Conservation (phyloP, 2,113 vertebrate genomes). For the Mungos mungo region DNA sequence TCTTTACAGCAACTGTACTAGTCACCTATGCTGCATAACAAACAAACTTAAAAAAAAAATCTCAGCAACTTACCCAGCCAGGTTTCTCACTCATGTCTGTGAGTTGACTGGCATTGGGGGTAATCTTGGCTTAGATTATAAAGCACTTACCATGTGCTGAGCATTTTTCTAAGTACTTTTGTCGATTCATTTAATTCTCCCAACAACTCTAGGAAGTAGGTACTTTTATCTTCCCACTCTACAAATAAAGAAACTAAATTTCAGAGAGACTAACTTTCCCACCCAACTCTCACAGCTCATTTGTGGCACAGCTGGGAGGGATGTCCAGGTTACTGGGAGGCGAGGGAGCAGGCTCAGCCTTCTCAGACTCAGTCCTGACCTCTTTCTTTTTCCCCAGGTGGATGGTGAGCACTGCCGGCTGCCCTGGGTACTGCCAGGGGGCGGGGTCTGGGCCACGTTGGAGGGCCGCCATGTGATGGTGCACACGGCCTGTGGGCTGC, state of each 20-base stretch:
- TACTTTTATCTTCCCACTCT: background rate
- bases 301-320: background rate
- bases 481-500: slow-evolving; percentile 81
- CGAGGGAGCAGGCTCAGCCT: background rate
- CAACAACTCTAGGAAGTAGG: background rate
- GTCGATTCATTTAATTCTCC: background rate
- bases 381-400: slow-evolving; percentile 43
- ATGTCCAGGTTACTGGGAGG: background rate
- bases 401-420: slow-evolving; percentile 79
- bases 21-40: background rate
- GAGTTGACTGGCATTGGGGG: background rate
- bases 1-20: background rate
- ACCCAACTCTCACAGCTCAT: background rate
- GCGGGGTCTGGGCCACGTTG: slow-evolving; percentile 75
- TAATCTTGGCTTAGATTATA: background rate
- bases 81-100: background rate
- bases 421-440: slow-evolving; percentile 74
- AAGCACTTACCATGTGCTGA: background rate
- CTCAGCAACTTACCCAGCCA: background rate
- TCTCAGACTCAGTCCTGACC: background rate
- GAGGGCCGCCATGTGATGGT: slow-evolving; percentile 80
- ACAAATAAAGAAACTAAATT: background rate
- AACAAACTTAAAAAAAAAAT: background rate
- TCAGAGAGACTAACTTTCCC: background rate
- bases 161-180: background rate